A percentile compares a stretch with the other conserved stretches of the same genome.
Conservation (phyloP, 1,140 invertebrate genomes). For the Drusus annulatus region DNA sequence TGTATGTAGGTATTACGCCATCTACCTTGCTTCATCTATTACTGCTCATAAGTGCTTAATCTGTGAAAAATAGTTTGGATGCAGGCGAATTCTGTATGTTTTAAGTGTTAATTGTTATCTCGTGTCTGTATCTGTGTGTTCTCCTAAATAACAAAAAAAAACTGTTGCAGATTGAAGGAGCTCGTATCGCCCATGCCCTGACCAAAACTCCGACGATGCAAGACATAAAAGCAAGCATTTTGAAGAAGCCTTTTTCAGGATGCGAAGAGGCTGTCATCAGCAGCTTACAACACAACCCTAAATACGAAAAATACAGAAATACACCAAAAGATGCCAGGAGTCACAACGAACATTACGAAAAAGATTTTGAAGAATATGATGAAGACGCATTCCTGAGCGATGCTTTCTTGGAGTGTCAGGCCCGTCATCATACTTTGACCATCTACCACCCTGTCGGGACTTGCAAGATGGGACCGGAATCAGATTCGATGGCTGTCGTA, state of each 20-base stretch:
- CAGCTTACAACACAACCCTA: background rate
- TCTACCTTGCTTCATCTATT: no score
- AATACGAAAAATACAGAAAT: no score
- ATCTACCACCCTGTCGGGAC: conserved; percentile 73
- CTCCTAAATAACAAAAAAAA: no score
- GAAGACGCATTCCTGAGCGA: conserved; percentile 71
- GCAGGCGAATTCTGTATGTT: no score
- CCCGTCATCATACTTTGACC: conserved; percentile 66
- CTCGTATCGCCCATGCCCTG: conserved; percentile 77
- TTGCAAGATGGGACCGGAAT: conserved; percentile 75
- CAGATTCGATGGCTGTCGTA: conserved; percentile 73
- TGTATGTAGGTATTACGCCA: no score
- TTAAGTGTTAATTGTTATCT: no score
- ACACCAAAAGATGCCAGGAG: no score
- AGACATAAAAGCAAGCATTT: conserved; percentile 75
- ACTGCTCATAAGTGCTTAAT: no score
- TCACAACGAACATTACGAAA: background rate
- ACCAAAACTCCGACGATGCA: conserved; percentile 77
- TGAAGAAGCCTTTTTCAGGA: conserved; percentile 75
- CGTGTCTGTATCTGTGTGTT: no score
- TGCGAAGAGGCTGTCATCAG: conserved; percentile 67
- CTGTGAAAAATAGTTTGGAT: no score
- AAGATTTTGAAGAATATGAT: conserved; percentile 45
- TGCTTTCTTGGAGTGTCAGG: conserved; percentile 73
- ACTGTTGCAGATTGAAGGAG: conserved; percentile 76